These are phyloP conservation scores for Labeo calbasu DNA, from an alignment of 2,797 vertebrate species.

Conservation along the genomic window DNA sequence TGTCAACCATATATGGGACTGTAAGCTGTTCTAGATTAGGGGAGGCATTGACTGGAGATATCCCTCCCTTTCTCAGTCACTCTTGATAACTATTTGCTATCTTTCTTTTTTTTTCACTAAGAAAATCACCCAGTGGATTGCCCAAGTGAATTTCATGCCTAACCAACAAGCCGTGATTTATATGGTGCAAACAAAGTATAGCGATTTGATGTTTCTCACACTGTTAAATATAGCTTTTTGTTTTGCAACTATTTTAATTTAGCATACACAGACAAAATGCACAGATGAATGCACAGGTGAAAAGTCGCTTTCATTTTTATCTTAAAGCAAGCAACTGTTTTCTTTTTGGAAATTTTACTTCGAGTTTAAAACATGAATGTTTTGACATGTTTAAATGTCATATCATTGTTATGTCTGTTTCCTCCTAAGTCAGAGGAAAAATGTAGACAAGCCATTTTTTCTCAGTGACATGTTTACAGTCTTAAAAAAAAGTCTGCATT, in stretches of 20 bases:
- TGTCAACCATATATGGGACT: constrained; percentile 12
- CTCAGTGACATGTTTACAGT: constrained; percentile 6
- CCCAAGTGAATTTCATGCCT: not conserved
- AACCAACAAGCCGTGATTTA: not conserved
- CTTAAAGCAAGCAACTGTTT: not conserved
- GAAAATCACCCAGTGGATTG: not conserved
- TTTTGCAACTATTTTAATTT: not conserved
- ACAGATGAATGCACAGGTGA: not conserved
- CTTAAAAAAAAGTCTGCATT: not conserved
- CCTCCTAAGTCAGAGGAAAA: not conserved
- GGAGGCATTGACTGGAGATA: not conserved
- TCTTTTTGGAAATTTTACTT: not conserved
- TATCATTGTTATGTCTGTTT: not conserved
- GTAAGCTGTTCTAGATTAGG: not conserved
- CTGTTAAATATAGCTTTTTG: constrained; percentile 3
- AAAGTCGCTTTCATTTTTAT: not conserved
- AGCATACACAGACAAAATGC: not conserved
- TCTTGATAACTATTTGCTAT: not conserved
- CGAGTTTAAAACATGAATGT: not conserved
- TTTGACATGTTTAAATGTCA: not conserved
- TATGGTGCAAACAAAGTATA: not conserved
- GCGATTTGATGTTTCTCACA: not conserved
- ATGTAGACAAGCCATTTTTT: constrained; percentile 12
- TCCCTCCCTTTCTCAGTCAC: not conserved
- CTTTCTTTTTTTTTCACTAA: not conserved